phyloP scores from a whole-genome alignment of 2,113 vertebrate species.

The Alosa alosa region DNA sequence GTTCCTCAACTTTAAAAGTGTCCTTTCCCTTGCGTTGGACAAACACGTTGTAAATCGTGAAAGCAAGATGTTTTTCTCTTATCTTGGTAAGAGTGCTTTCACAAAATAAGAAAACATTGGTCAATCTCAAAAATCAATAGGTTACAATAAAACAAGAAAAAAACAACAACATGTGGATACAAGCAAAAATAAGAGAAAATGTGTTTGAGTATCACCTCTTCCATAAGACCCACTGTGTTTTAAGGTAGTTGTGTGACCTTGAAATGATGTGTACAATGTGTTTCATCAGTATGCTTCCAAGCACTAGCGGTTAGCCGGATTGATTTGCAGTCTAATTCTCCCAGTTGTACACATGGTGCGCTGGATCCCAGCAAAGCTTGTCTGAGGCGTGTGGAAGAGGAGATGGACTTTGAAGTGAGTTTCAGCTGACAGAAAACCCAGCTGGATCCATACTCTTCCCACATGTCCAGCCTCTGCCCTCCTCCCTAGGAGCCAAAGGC shows the following conservation, averaged over 20 bases:
- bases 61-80: too few relatives aligned
- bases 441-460: slow-evolving; percentile 59
- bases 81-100: too few relatives aligned
- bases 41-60: too few relatives aligned
- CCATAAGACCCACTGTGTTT: background rate
- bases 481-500: slow-evolving; percentile 41
- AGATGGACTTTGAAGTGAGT: slow-evolving; percentile 61
- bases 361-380: slow-evolving; percentile 50
- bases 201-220: too few relatives aligned
- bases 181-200: too few relatives aligned
- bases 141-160: background rate
- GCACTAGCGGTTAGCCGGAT: slow-evolving; percentile 53
- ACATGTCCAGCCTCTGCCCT: slow-evolving; percentile 57
- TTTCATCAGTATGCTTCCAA: slow-evolving; percentile 53
- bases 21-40: too few relatives aligned
- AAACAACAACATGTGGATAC: background rate
- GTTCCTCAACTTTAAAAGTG: too few relatives aligned
- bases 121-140: too few relatives aligned
- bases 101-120: too few relatives aligned
- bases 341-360: slow-evolving; percentile 47
- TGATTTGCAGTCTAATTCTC: slow-evolving; percentile 55
- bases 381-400: slow-evolving; percentile 38
- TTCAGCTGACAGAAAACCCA: slow-evolving; percentile 52
- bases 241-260: slow-evolving; percentile 39
- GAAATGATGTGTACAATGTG: slow-evolving; percentile 46